Conservation (phyloP, 2,113 vertebrate genomes). For the Abramis brama region DNA sequence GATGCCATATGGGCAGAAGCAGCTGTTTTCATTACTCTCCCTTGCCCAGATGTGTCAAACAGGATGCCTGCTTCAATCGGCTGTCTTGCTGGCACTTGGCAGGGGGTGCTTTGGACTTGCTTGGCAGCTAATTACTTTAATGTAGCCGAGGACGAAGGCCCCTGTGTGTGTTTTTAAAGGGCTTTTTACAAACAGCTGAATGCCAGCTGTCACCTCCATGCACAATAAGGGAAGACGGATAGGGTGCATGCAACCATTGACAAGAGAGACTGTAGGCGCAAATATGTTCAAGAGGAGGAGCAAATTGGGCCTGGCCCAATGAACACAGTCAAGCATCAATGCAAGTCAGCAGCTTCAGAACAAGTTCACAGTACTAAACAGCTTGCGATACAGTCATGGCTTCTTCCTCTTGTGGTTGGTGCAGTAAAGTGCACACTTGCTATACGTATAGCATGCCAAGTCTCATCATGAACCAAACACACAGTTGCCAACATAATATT, state of each 20-base stretch:
- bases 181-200: slow-evolving; percentile 87
- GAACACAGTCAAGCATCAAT: slow-evolving; percentile 64
- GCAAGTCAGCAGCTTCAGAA: slow-evolving; percentile 43
- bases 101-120: slow-evolving; percentile 91
- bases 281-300: slow-evolving; percentile 66
- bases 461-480: not conserved
- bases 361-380: slow-evolving; percentile 52
- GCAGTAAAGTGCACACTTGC: slow-evolving; percentile 20
- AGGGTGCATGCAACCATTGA: slow-evolving; percentile 72
- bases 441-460: slow-evolving; percentile 12
- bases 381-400: not conserved
- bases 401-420: slow-evolving; percentile 10
- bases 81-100: slow-evolving; percentile 85
- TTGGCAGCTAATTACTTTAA: slow-evolving; percentile 99
- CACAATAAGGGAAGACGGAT: slow-evolving; percentile 79
- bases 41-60: slow-evolving; percentile 99
- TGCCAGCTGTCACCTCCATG: slow-evolving; percentile 91
- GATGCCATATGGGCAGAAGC: slow-evolving; percentile 98
- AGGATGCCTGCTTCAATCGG: slow-evolving; percentile 89
- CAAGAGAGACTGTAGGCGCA: slow-evolving; percentile 69
- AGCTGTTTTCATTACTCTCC: slow-evolving; percentile 99
- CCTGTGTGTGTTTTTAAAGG: slow-evolving; percentile 84
- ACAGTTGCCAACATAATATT: slow-evolving; percentile 19
- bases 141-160: slow-evolving; percentile 85
- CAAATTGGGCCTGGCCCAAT: slow-evolving; percentile 59